These are phyloP conservation scores for Ctenoplectra terminalis DNA, from an alignment of 1,140 invertebrate species.

Conservation along the genomic window DNA sequence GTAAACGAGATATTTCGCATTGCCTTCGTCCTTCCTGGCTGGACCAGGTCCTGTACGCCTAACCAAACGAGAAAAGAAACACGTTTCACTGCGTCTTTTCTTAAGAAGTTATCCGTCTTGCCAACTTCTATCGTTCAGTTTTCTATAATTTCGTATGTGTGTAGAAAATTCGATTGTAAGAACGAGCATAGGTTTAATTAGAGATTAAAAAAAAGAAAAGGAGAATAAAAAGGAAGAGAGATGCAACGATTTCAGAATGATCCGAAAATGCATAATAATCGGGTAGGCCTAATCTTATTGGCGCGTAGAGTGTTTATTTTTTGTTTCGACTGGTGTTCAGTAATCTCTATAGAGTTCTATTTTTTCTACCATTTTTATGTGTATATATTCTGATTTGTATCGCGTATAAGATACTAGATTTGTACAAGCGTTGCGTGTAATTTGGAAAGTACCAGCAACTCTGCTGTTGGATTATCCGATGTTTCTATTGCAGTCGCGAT, in stretches of 20 bases:
- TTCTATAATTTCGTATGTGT: not conserved
- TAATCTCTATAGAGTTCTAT: not conserved
- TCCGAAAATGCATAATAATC: not conserved
- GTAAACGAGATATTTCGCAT: constrained; percentile 14
- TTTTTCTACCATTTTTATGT: constrained; percentile 23
- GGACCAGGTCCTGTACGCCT: constrained; percentile 29
- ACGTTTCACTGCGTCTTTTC: not conserved
- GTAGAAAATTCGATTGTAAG: not conserved
- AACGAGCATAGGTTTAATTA: not conserved
- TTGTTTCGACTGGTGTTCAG: not conserved
- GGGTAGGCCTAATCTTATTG: constrained; percentile 10
- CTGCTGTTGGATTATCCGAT: not conserved
- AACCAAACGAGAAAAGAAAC: not conserved
- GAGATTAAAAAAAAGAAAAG: not conserved
- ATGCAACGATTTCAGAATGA: not conserved
- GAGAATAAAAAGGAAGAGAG: no score
- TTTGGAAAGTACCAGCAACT: not conserved
- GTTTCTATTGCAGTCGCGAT: not conserved
- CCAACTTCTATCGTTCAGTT: not conserved
- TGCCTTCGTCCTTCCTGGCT: constrained; percentile 41
- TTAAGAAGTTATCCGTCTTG: no score
- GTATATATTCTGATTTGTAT: constrained; percentile 10
- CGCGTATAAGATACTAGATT: not conserved
- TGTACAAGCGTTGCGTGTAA: not conserved
- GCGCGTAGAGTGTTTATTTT: not conserved